Base-by-base conservation (phyloP, 2,797 vertebrate genomes). In the Urocyon cinereoargenteus region DNA sequence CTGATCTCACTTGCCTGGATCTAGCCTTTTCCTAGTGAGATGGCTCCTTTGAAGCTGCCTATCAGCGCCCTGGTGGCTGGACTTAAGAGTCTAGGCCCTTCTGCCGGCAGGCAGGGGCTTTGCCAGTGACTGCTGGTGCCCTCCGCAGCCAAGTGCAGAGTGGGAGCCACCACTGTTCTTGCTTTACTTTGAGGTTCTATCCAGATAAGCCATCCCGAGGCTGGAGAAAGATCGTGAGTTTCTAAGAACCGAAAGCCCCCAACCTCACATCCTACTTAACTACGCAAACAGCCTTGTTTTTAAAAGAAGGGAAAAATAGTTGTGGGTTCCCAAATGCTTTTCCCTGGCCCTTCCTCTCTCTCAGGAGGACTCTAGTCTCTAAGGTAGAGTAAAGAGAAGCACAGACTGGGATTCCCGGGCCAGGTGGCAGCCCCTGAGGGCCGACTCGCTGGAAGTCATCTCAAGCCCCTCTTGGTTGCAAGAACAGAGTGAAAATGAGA, bases 281-380 rank as follows among this genome's bases (percentile, higher is more conserved):
- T 86, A 1, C 45, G 62, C 55, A 49, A 36, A 70, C 78, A n/a
- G 14, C 13, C 57, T 86, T 34, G 16, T 53, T 91, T 97, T 82
- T 68, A 68, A 13, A 73, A 91, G 68, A 82, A 86, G 57, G 55
- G 26, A 81, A 95, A 77, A 91, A 73, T 36, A 85, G 49, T 90
- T n/a, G 12, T 40, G 51, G 45, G 77, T 85, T 93, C 49, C 45
- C n/a, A 49, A 45, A 86, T 36, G 12, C 57, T 79, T 86, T 96
- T 61, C 75, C 28, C 89, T 79, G 81, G 16, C 14, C 24, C n/a
- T 13, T 24, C 57, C n/a, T 88, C 62, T 70, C 72, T 59, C 45
- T 83, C 64, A 49, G 77, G 82, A 82, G 57, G 87, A 55, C 72
- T 59, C 10, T 57, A 78, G 55, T 55, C 59, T 9, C 45, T 57